phyloP scores from a whole-genome alignment of 2,113 vertebrate species.

The Oryzias curvinotus region DNA sequence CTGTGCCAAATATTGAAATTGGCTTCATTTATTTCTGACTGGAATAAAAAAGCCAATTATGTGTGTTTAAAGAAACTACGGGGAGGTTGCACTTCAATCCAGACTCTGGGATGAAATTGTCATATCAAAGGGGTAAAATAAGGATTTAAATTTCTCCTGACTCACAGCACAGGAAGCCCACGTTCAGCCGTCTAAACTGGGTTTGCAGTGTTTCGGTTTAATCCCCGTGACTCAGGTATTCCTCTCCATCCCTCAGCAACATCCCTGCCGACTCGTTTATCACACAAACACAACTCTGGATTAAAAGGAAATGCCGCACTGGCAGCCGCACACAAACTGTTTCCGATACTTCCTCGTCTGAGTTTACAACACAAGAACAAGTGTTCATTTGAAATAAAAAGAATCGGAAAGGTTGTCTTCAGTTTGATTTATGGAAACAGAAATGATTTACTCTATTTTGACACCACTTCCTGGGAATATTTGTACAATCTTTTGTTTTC shows the following conservation, averaged over 20 bases:
- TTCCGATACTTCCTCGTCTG: too few relatives aligned
- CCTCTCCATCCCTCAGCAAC: background rate
- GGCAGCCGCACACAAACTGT: background rate
- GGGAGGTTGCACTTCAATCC: slow-evolving; percentile 9
- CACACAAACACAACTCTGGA: background rate
- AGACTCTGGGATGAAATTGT: slow-evolving; percentile 10
- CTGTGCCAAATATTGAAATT: slow-evolving; percentile 26
- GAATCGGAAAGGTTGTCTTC: too few relatives aligned
- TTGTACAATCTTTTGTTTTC: too few relatives aligned
- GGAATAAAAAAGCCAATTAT: slow-evolving; percentile 16
- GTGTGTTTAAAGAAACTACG: slow-evolving; percentile 16
- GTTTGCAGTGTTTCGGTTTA: slow-evolving; percentile 2
- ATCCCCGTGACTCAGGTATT: background rate
- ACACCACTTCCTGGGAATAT: too few relatives aligned
- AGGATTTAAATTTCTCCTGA: slow-evolving; percentile 6
- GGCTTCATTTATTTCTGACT: slow-evolving; percentile 24
- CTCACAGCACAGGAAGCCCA: background rate
- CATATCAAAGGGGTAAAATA: slow-evolving; percentile 10
- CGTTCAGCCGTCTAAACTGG: background rate
- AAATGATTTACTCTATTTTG: too few relatives aligned
- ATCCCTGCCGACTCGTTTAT: background rate
- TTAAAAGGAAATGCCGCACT: background rate
- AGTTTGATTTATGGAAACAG: too few relatives aligned
- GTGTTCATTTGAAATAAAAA: too few relatives aligned
- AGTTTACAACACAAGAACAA: too few relatives aligned